Evolutionary conservation across 2,797 vertebrate genomes (phyloP).

Genomic region (Bradypus variegatus): DNA sequence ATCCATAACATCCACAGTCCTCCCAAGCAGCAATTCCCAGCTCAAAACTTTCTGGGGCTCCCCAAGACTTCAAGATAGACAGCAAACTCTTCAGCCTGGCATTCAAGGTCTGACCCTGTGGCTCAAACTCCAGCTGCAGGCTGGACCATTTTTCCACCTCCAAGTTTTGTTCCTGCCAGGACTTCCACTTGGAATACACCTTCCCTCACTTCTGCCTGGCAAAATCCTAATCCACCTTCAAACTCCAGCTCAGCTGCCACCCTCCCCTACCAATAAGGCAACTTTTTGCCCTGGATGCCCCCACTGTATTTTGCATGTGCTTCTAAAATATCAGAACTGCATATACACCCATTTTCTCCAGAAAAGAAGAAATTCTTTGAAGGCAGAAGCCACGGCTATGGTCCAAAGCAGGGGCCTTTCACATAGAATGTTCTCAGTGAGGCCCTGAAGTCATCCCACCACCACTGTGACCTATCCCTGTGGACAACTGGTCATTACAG

Average conservation of each 20-base stretch:
- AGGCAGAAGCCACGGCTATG: background rate
- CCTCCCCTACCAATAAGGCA: background rate
- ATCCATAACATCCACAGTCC: background rate
- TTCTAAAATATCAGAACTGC: background rate
- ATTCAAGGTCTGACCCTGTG: background rate
- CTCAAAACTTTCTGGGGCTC: background rate
- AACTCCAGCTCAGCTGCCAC: background rate
- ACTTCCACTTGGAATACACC: background rate
- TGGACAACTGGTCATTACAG: background rate
- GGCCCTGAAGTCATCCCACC: background rate
- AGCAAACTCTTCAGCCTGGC: background rate
- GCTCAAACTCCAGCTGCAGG: background rate
- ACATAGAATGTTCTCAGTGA: background rate
- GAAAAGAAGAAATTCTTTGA: background rate
- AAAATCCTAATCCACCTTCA: background rate
- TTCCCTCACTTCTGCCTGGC: background rate
- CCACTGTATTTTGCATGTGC: background rate
- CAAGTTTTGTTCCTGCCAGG: background rate
- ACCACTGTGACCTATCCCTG: background rate
- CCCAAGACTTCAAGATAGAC: background rate
- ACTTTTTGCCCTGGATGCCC: background rate
- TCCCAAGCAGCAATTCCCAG: background rate
- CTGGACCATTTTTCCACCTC: background rate
- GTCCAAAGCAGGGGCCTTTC: background rate
- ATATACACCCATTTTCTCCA: background rate